Base-by-base conservation (phyloP, 1,140 invertebrate genomes). In the Homarus americanus region DNA sequence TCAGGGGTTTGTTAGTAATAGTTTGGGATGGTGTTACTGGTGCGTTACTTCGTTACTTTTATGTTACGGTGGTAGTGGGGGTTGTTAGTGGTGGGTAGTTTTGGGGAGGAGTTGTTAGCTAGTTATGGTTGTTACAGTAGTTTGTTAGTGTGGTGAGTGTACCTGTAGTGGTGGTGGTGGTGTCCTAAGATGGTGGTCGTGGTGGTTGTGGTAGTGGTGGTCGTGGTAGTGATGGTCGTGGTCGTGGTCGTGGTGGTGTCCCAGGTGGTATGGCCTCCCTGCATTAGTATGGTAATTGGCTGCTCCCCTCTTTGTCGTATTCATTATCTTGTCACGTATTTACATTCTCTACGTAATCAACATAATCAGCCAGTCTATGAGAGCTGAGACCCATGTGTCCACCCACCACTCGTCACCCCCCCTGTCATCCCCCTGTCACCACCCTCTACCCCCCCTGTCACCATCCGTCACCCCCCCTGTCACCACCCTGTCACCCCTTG, bases 271-370 rank as follows among this genome's bases (percentile, higher is more conserved):
- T 20, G 5, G 32, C 41, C 78, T 80, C 41, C 72, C 34, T 28
- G 75, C 78, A 88, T 88, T 88, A 88, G 86, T 88, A 88, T 88
- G 86, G 76, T 88, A 88, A 88, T 88, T 80, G 78, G 53, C 58
- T 41, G 36, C 53, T 72, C 86, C 86, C 86, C 86, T 88, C 86
- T 88, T 88, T 82, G 76, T 41, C 86, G 86, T 79, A 69, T 79
- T 80, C 73, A 88, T 88, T 88, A 80, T 78, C 76, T 66, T 79
- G 86, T 88, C 86, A 88, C 76, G 86, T 88, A 80, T 80, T 79
- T 88, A 78, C 86, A 88, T 88, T 88, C 78, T 69, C 76, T 28
- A 38, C 34, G 86, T 88, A 66, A 88, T 88, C 86, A 88, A 69
- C 86, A 88, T 69, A 69, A 69, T 32, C 63, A 69, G 28, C 17